Percentiles rank a stretch among this genome's conserved stretches.
Conservation (phyloP, 2,797 vertebrate species). For the Emys orbicularis region DNA sequence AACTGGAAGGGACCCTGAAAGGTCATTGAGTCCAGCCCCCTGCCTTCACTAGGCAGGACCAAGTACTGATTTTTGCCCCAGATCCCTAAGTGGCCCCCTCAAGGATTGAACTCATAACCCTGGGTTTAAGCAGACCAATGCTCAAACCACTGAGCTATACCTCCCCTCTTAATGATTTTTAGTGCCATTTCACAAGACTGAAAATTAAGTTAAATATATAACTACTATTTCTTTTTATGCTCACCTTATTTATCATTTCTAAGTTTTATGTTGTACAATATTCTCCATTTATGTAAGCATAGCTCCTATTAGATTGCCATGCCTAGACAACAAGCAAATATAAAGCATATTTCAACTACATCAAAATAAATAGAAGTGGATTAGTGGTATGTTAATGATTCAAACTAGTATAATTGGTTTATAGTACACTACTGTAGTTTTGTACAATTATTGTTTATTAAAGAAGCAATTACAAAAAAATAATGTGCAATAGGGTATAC, state of each 20-base stretch:
- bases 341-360: rapidly evolving
- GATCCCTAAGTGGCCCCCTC: no score
- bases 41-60: no score
- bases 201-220: background rate
- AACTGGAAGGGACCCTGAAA: no score
- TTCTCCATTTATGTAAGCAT: background rate
- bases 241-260: background rate
- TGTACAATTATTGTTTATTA: background rate
- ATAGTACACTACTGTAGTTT: rapidly evolving
- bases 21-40: no score
- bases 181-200: background rate
- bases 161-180: rapidly evolving
- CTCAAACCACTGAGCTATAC: no score
- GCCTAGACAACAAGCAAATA: background rate
- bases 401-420: background rate
- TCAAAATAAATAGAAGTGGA: background rate
- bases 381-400: background rate
- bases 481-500: rapidly evolving
- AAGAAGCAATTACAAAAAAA: background rate
- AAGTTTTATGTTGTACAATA: background rate
- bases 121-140: no score
- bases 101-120: no score
- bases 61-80: no score
- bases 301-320: background rate
- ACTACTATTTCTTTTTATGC: background rate